A percentile compares a stretch with the other conserved stretches of the same genome.
These are phyloP conservation scores for Monomorium pharaonis DNA, from an alignment of 1,140 invertebrate genomes.

Conservation along the genomic window DNA sequence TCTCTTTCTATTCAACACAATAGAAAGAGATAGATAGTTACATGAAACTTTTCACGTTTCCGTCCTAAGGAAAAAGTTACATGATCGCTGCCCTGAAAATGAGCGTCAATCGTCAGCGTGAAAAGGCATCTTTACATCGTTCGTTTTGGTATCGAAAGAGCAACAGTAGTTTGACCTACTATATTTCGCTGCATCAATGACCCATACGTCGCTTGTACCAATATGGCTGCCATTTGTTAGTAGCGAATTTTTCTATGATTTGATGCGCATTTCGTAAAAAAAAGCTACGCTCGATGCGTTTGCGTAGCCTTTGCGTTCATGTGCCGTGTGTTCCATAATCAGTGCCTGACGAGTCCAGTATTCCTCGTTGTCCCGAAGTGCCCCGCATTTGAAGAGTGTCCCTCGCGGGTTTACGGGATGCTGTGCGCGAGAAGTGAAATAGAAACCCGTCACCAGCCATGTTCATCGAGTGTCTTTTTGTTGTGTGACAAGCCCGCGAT, in stretches of 20 bases:
- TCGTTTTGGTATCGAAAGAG: too few relatives aligned
- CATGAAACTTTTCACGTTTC: too few relatives aligned
- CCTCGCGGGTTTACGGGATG: conserved; percentile 63
- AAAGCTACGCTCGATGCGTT: conserved; percentile 66
- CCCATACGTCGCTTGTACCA: conserved; percentile 74
- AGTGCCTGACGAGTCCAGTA: not conserved
- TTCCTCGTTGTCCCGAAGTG: not conserved
- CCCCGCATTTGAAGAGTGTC: not conserved
- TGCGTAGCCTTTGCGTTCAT: not conserved
- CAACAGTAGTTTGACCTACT: not conserved
- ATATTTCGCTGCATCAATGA: not conserved
- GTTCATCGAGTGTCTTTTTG: conserved; percentile 75
- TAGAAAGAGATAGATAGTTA: too few relatives aligned
- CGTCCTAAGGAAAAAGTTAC: too few relatives aligned
- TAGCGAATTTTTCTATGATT: conserved; percentile 79
- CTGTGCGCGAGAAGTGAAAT: conserved; percentile 71
- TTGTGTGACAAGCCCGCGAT: conserved; percentile 77
- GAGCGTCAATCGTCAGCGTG: too few relatives aligned
- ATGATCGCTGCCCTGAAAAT: too few relatives aligned
- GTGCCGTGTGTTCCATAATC: conserved; percentile 16
- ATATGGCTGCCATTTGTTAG: conserved; percentile 85
- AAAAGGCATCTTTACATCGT: too few relatives aligned
- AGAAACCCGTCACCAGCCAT: conserved; percentile 72
- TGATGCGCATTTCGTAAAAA: conserved; percentile 74
- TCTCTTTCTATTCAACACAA: too few relatives aligned